Percentiles rank a stretch among this genome's conserved stretches.
These are phyloP conservation scores for Acrocephalus kingi DNA, from an alignment of 2,113 vertebrate genomes.

Conservation along the genomic window DNA sequence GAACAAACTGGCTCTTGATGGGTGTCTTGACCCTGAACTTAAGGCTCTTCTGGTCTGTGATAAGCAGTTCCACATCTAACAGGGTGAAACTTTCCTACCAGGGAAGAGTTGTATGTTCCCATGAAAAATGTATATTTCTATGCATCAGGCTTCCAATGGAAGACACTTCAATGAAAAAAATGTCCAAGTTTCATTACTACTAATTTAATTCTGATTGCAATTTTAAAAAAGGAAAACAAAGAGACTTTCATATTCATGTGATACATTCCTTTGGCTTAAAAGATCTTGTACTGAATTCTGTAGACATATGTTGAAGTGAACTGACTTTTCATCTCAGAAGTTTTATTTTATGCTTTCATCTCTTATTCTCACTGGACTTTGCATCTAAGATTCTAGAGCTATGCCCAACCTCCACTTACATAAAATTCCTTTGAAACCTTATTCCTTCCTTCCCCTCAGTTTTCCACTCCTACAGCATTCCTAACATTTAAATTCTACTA, in stretches of 20 bases:
- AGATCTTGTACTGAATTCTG: neutral
- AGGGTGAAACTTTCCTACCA: neutral
- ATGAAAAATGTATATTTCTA: neutral
- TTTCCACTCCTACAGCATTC: neutral
- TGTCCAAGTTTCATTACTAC: neutral
- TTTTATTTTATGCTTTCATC: neutral
- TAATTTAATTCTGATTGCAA: neutral
- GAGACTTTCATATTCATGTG: neutral
- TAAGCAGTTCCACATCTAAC: neutral
- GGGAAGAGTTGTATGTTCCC: neutral
- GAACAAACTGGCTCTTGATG: neutral
- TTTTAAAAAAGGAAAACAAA: neutral
- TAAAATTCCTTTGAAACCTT: neutral
- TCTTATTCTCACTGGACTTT: neutral
- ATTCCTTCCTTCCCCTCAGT: neutral
- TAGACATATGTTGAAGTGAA: neutral
- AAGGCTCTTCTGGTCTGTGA: neutral
- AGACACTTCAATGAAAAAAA: neutral
- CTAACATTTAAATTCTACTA: neutral
- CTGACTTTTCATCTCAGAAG: neutral
- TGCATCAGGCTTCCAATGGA: neutral
- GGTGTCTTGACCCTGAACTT: neutral
- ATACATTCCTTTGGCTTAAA: neutral
- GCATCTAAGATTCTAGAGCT: neutral
- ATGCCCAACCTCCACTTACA: neutral